Conservation (phyloP, 92 coral and sea anemone species). For the Siderastrea radians region DNA sequence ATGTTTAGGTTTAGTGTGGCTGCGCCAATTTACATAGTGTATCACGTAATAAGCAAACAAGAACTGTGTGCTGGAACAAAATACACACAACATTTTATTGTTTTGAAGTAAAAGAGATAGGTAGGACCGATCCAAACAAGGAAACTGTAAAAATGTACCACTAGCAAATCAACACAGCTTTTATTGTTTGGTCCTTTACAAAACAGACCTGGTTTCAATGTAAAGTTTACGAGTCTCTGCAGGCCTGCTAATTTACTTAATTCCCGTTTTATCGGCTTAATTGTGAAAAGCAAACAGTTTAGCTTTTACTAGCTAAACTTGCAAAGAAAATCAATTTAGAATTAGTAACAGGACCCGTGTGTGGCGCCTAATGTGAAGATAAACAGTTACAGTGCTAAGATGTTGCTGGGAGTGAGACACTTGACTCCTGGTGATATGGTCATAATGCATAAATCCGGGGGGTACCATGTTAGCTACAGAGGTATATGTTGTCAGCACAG, state of each 20-base stretch:
- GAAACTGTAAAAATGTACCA: too few species aligned
- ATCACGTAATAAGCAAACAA: neutral
- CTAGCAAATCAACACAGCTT: too few species aligned
- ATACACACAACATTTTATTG: neutral
- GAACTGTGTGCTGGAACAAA: neutral
- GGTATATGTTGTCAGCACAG: too few species aligned
- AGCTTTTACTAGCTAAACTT: neutral
- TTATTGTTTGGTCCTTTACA: neutral
- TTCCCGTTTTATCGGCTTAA: neutral
- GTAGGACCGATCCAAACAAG: too few species aligned
- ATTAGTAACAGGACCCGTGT: slow-evolving; percentile 8
- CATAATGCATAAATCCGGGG: neutral
- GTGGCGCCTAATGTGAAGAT: neutral
- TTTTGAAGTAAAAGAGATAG: neutral
- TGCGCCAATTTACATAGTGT: neutral
- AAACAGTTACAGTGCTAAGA: neutral
- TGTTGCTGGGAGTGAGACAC: neutral
- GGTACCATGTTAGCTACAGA: too few species aligned
- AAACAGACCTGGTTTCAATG: neutral
- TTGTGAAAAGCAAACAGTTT: slow-evolving; percentile 13
- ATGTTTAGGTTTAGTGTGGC: neutral
- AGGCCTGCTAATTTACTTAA: neutral
- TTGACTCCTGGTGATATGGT: neutral
- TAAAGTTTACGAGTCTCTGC: neutral
- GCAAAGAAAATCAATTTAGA: neutral